Evolutionary conservation across 1,140 invertebrate species (phyloP).

Genomic region (Procambarus virginalis): DNA sequence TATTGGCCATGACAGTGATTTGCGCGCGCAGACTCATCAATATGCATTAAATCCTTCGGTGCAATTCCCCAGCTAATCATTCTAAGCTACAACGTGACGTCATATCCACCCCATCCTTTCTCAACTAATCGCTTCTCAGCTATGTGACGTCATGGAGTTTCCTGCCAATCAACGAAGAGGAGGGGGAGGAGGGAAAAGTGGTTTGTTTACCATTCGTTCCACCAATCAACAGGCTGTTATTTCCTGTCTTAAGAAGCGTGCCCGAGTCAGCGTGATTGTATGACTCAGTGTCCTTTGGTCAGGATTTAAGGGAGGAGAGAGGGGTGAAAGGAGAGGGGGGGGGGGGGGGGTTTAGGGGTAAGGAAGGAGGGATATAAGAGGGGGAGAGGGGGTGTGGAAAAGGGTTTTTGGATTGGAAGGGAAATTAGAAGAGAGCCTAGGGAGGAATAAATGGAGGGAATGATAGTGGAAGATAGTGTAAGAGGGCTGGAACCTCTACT

Average conservation of each 20-base stretch:
- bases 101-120: not conserved
- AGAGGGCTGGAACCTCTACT: not conserved
- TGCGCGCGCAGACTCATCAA: constrained; percentile 53
- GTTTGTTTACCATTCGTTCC: constrained; percentile 31
- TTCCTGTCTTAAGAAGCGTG: constrained; percentile 35
- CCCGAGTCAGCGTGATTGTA: constrained; percentile 24
- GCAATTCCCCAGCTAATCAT: constrained; percentile 61
- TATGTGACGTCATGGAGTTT: constrained; percentile 23
- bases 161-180: constrained; percentile 23
- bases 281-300: constrained; percentile 29
- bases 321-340: not conserved
- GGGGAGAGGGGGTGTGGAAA: too few species aligned
- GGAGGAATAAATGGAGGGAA: too few species aligned
- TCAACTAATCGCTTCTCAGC: not conserved
- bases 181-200: not conserved
- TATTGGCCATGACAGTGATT: constrained; percentile 60
- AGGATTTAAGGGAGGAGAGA: not conserved
- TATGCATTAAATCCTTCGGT: constrained; percentile 61
- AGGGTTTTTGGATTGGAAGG: too few species aligned
- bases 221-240: constrained; percentile 38
- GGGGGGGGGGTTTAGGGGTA: not conserved
- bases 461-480: too few species aligned
- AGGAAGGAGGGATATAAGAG: constrained; percentile 2
- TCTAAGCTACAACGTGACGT: constrained; percentile 29
- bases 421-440: too few species aligned